Evolutionary conservation across 2,113 vertebrate genomes (phyloP).

Genomic region (Macquaria australasica): DNA sequence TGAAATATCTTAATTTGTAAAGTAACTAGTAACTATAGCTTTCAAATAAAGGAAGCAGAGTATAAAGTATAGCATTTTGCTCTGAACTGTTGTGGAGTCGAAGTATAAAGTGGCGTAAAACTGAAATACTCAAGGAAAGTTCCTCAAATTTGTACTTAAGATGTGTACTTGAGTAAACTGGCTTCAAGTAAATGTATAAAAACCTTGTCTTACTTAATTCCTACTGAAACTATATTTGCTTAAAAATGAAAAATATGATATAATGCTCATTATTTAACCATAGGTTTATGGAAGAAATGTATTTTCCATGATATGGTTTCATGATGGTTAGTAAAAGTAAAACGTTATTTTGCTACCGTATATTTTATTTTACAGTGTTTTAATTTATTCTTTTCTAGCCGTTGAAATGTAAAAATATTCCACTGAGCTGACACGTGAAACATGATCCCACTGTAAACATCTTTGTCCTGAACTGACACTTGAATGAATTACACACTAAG

Average conservation of each 20-base stretch:
- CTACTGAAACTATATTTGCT: background rate
- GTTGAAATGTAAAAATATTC: background rate
- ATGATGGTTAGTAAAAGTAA: background rate
- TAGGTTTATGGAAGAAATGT: background rate
- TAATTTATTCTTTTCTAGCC: background rate
- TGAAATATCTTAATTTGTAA: too few species aligned
- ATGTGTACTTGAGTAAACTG: too few species aligned
- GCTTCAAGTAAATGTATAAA: background rate
- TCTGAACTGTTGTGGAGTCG: too few species aligned
- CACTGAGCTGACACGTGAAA: background rate
- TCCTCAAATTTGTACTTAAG: background rate
- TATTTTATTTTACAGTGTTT: background rate
- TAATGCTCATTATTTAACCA: background rate
- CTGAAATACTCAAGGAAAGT: background rate
- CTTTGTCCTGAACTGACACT: background rate
- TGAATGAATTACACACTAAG: slow-evolving; percentile 4
- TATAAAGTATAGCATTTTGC: too few species aligned
- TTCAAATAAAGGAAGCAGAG: background rate
- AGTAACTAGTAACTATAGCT: too few species aligned
- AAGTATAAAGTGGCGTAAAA: too few species aligned
- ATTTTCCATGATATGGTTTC: background rate
- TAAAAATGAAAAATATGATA: too few species aligned
- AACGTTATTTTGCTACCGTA: too few species aligned
- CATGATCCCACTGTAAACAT: background rate
- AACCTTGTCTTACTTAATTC: background rate